Conservation (phyloP, 2,797 vertebrate species). For the Smutsia gigantea region DNA sequence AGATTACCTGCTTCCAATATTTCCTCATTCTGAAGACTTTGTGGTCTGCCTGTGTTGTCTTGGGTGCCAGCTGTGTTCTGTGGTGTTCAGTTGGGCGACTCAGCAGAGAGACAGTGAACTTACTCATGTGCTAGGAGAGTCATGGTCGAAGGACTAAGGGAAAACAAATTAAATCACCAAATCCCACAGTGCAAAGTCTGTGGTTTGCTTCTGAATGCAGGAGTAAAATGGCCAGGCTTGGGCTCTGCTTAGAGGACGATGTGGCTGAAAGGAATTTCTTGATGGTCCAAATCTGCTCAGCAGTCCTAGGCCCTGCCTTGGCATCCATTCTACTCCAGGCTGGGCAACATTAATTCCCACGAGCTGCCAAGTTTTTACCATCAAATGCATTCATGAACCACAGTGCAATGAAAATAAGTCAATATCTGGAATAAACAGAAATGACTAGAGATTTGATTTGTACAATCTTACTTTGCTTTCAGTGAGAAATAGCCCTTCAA, state of each 20-base stretch:
- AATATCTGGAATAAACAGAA: neutral
- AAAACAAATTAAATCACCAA: constrained; percentile 14
- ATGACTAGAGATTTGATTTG: neutral
- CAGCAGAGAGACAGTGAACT: constrained; percentile 13
- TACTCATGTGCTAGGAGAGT: constrained; percentile 32
- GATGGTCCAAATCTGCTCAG: neutral
- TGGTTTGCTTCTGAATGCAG: neutral
- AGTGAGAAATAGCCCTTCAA: neutral
- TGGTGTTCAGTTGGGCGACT: neutral
- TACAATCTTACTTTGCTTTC: neutral
- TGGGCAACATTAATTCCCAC: neutral
- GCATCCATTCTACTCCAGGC: neutral
- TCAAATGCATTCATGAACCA: neutral
- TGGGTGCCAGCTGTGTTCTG: constrained; percentile 37
- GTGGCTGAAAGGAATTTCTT: neutral
- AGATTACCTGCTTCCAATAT: neutral
- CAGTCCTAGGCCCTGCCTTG: neutral
- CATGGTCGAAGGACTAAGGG: neutral
- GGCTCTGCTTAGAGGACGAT: neutral
- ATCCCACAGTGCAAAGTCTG: neutral
- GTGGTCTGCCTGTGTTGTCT: neutral
- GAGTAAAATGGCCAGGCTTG: neutral
- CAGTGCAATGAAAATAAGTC: neutral
- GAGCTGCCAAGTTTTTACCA: neutral
- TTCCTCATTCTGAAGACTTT: constrained; percentile 51